phyloP scores from a whole-genome alignment of 2,888 invertebrate genomes.

The Cryptosula pallasiana region DNA sequence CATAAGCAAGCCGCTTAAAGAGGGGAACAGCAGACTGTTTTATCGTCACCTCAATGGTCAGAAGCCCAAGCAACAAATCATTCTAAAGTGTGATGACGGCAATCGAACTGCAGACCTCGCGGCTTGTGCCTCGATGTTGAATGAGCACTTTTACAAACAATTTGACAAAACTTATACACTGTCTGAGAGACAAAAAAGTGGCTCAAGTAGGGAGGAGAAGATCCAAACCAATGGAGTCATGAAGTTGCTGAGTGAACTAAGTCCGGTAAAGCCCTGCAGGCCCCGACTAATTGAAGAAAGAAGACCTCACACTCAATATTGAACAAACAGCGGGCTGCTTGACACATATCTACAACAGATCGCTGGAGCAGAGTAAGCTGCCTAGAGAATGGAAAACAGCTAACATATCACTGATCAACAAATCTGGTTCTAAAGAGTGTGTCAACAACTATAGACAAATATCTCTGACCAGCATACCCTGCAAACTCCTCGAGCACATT shows the following conservation, averaged over 20 bases:
- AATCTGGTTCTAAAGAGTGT: no score
- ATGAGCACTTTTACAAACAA: background rate
- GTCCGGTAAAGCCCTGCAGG: background rate
- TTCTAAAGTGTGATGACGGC: background rate
- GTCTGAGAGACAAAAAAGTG: background rate
- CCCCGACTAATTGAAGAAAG: background rate
- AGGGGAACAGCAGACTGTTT: constrained; percentile 10
- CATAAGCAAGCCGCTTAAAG: background rate
- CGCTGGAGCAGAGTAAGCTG: background rate
- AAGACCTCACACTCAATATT: background rate
- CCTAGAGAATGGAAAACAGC: background rate
- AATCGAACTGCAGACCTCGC: background rate
- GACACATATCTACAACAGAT: background rate
- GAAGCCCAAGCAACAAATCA: background rate
- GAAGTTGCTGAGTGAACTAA: background rate
- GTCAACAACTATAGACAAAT: no score
- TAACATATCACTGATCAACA: no score
- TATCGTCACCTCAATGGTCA: background rate
- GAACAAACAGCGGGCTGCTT: background rate
- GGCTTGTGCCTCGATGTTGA: background rate
- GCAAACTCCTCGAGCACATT: no score
- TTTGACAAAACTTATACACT: background rate
- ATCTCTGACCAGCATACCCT: no score
- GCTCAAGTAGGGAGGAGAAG: background rate
- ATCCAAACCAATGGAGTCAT: background rate